Base-by-base conservation (phyloP, 2,888 invertebrate genomes). In the Willowsia nigromaculata region DNA sequence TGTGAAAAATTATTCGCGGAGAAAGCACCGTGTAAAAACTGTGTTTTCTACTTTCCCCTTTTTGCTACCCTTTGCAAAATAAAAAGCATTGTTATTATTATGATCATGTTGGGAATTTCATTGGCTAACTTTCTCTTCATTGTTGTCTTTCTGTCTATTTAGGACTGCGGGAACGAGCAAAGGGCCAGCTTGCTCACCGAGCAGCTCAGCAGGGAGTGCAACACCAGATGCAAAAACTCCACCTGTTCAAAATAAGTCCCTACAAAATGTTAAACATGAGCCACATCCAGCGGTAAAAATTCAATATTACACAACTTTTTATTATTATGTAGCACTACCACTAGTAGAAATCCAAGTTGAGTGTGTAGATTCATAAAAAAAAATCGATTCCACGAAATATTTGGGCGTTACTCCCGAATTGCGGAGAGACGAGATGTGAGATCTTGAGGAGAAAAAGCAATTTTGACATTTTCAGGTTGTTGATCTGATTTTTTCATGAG, bases 221-320 rank as follows among this genome's bases (percentile, higher is more conserved):
- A 93, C 91, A 93, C 93, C 92, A 93, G 94, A 92, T 90, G 93
- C 92, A 93, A 94, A 93, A 94, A 94, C 93, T 93, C 94, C 94
- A 93, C 96, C 94, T 94, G 95, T 96, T 68, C 96, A 96, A 94
- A 96, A 96, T 95, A 96, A 96, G 93, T 96, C 96, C 93, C 95
- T 96, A 92, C 96, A 96, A 93, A 96, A 96, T 95, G 96, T 96
- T 95, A 97, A 97, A 94, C 91, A 91, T 95, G 94, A 91, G 92
- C 95, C 96, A 93, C 96, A 97, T 94, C 96, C 96, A 93, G 96
- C 96, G 95, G 96, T 97, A 95, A 96, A 96, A 25, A 40, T 25
- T 22, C 9, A 30, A 85, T 80, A 62, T 33, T 18, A 47, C 43
- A 62, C 93, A 9, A 3, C 25, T 56, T 37, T 59, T 13, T 18